These are phyloP conservation scores for Tipula lateralis DNA, from an alignment of 2,888 invertebrate genomes.

Conservation along the genomic window DNA sequence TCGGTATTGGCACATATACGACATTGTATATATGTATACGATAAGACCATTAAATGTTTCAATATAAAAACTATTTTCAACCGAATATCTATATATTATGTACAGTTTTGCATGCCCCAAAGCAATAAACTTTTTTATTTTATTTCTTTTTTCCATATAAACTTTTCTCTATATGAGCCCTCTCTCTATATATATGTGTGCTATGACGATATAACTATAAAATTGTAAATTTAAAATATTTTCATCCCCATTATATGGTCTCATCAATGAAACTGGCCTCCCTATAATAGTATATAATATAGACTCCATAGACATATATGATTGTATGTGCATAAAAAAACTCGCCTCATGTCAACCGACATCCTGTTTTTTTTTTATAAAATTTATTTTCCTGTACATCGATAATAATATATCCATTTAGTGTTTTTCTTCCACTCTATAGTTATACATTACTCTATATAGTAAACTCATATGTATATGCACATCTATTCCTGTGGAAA, in stretches of 20 bases:
- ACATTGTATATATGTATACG: background rate
- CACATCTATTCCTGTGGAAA: background rate
- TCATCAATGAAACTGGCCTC: background rate
- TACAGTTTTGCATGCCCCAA: constrained; percentile 3
- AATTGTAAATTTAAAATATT: constrained; percentile 19
- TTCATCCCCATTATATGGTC: background rate
- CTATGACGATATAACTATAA: background rate
- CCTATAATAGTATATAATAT: background rate
- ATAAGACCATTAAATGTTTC: background rate
- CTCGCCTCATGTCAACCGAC: background rate
- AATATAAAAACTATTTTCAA: background rate
- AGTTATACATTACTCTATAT: background rate
- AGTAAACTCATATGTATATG: background rate
- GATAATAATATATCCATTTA: background rate
- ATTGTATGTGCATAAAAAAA: background rate
- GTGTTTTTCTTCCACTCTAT: background rate
- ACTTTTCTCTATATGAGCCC: background rate
- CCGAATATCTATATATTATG: background rate
- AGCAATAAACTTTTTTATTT: constrained; percentile 5
- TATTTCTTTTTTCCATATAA: background rate
- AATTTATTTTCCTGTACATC: background rate
- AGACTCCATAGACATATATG: background rate
- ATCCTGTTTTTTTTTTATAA: background rate
- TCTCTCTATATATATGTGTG: background rate
- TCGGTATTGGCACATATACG: background rate